Evolutionary conservation across 2,797 vertebrate species (phyloP), one percentile per base, ranked within the genome.

Genomic region (Danio choprae): DNA sequence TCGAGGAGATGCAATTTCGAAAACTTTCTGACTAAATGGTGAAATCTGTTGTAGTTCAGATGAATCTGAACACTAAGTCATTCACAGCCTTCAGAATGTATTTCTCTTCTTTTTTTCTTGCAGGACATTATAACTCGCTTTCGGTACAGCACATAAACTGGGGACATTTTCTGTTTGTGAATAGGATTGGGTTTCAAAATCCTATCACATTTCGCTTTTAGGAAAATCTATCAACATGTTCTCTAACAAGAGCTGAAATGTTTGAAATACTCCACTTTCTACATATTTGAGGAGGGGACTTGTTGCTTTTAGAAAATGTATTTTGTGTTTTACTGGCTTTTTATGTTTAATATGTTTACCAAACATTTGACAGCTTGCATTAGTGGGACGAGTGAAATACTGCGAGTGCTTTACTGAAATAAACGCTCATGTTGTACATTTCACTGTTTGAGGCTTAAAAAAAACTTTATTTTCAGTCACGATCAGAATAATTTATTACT

Each of bases 401-500:
- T 81, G 73, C 77, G 38, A 70, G 80, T 64, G 75, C 22, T 81
- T 55, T 80, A 44, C 38, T 63, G n/a, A 79, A 22, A 83, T 70
- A 77, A 79, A 51, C 50, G 48, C 74, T 84, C 68, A 77, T 78
- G 74, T 84, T 92, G 92, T 92, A 91, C 82, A 91, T 92, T 92
- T 88, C 81, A 85, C 84, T 90, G 88, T 90, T 83, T 87, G 87
- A 89, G 80, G 83, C 40, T 43, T 60, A 9, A 11, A 74, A 88
- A 88, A 87, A 80, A 90, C 88, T 91, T 87, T 87, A 59, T 88
- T 89, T 84, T 76, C 84, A 81, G 84, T 92, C 80, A 87, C 82
- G 85, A 87, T 89, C 88, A 85, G 84, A 82, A 87, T 90, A 93
- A 96, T 96, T 97, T 97, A 96, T 96, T 96, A 91, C 88, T 86